Base-by-base conservation (phyloP, 2,113 vertebrate species). In the Onychostruthus taczanowskii region DNA sequence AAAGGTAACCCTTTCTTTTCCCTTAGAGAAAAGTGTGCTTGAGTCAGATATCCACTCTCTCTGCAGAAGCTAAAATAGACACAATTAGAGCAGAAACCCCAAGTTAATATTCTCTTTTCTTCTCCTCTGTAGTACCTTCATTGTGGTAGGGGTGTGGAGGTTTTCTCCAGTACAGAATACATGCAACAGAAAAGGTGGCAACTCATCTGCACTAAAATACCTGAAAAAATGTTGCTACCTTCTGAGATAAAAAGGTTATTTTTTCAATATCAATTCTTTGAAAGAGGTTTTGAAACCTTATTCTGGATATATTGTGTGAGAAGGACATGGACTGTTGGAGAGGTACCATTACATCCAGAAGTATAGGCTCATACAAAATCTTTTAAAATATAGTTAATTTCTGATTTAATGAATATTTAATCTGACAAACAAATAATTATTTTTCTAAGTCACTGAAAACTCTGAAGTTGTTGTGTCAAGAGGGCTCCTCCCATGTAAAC, bases 401-500 rank as follows among this genome's bases (percentile, higher is more conserved):
- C 16, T 9, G 3, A 59, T 31, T 64, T 56, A 79, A 61, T 58
- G 0, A 41, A 59, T 56, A 79, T 72, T 87, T 79, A 0, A 27
- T 70, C 33, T 84, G 28, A 50, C 1, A 2, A 78, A 74, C 0
- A 46, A 44, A 39, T 30, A 72, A 12, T 44, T 53, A 26, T 35
- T 49, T 76, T 67, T 78, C 7, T 23, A 58, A 53, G 15, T 69
- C n/a, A 53, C 0, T 2, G 17, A 37, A 64, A 30, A 2, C 4
- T 82, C 31, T 53, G 16, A 79, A 76, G 12, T 11, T 63, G 1
- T 47, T 37, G 4, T 72, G 8, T 41, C 28, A 44, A 28, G 30
- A 59, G 28, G 10, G 9, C 10, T 67, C 5, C 35, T 61, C 0
- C 0, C 13, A 41, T 11, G 13, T 4, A 43, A 59, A 35, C 28